Evolutionary conservation across 1,140 invertebrate genomes (phyloP).

Genomic region (Phymorhynchus buccinoides): DNA sequence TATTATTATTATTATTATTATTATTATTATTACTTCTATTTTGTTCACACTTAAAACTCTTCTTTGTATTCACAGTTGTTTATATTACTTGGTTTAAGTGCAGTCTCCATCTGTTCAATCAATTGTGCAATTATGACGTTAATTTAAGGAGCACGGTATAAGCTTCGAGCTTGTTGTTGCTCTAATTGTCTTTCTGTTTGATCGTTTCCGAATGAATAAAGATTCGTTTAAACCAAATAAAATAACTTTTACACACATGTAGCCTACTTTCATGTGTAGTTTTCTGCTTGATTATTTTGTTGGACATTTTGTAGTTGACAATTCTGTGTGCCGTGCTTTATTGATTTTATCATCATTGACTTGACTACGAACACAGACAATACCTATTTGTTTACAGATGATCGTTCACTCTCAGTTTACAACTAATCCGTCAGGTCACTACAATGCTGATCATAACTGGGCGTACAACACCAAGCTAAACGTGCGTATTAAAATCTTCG

Average conservation of each 20-base stretch:
- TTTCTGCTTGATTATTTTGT: not conserved
- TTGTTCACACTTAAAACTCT: too few species aligned
- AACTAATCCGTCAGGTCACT: not conserved
- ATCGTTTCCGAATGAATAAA: not conserved
- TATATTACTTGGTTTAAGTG: too few species aligned
- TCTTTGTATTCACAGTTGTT: too few species aligned
- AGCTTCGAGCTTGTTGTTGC: too few species aligned
- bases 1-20: too few species aligned
- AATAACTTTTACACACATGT: not conserved
- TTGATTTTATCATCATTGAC: too few species aligned
- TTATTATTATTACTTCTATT: too few species aligned
- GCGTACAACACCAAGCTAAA: not conserved
- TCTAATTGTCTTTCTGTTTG: not conserved
- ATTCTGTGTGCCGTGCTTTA: not conserved
- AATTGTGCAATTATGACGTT: not conserved
- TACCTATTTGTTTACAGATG: not conserved
- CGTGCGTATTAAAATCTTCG: not conserved
- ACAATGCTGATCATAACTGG: slow-evolving; percentile 14
- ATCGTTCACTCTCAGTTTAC: slow-evolving; percentile 6
- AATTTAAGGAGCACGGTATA: not conserved
- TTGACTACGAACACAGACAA: too few species aligned
- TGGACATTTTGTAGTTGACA: too few species aligned
- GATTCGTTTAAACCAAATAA: not conserved
- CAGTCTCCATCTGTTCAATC: too few species aligned
- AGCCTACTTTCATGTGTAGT: not conserved